Evolutionary conservation across 2,113 vertebrate genomes (phyloP).

Genomic region (Neodon shergylaensis): DNA sequence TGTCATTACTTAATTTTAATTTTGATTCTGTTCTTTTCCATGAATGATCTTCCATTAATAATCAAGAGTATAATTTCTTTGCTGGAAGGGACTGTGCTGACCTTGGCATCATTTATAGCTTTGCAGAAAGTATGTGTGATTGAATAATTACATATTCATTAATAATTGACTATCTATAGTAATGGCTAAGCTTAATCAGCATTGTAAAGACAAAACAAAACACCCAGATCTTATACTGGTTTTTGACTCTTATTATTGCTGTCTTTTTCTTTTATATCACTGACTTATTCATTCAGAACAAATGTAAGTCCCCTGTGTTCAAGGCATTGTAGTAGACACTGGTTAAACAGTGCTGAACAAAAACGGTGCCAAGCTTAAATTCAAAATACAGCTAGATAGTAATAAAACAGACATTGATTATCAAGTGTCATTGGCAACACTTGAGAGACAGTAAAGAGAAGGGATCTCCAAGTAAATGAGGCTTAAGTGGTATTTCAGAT

Average conservation of each 20-base stretch:
- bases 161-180: neutral
- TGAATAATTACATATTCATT: neutral
- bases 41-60: neutral
- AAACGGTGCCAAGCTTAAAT: neutral
- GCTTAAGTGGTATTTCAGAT: neutral
- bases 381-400: neutral
- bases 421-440: neutral
- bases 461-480: neutral
- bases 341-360: neutral
- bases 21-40: slow-evolving; percentile 13
- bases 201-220: neutral
- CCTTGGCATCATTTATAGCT: neutral
- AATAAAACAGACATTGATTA: neutral
- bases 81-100: neutral
- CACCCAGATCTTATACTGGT: neutral
- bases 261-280: neutral
- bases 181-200: neutral
- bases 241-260: neutral
- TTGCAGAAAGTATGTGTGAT: neutral
- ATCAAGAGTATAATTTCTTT: neutral
- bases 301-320: neutral
- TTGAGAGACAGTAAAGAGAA: neutral
- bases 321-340: neutral
- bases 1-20: neutral
- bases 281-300: neutral